Conservation (phyloP, 2,797 vertebrate genomes). For the Phoxinus dragarum region DNA sequence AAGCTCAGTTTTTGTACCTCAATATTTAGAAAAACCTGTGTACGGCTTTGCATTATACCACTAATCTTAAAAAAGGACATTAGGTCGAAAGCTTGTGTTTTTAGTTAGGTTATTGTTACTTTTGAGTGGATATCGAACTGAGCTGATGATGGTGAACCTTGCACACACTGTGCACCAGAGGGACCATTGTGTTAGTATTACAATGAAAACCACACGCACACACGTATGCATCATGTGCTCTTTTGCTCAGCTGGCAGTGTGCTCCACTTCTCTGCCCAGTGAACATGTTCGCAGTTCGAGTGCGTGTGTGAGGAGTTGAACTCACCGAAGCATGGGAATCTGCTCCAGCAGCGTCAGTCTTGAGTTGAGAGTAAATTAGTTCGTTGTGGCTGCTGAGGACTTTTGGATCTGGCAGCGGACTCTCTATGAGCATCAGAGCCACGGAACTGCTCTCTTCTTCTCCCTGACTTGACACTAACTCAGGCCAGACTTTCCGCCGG, state of each 20-base stretch:
- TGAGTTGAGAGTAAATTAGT: constrained; percentile 45
- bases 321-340: constrained; percentile 50
- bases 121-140: background rate
- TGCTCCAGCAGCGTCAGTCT: constrained; percentile 41
- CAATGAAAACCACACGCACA: constrained; percentile 44
- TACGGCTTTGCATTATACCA: background rate
- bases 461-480: constrained; percentile 38
- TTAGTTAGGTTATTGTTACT: background rate
- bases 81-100: background rate
- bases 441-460: constrained; percentile 19
- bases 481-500: constrained; percentile 31
- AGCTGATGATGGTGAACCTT: constrained; percentile 52
- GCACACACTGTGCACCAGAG: constrained; percentile 53
- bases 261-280: constrained; percentile 44
- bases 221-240: constrained; percentile 39
- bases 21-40: background rate
- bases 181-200: constrained; percentile 56
- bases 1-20: background rate
- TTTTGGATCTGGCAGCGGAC: constrained; percentile 13
- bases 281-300: constrained; percentile 46
- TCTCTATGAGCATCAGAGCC: background rate
- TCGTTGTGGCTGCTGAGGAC: constrained; percentile 27
- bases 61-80: background rate
- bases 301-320: constrained; percentile 38
- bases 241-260: constrained; percentile 54